A percentile compares a stretch with the other conserved stretches of the same genome.
phyloP scores from a whole-genome alignment of 1,140 invertebrate genomes.

The Cydia strobilella region DNA sequence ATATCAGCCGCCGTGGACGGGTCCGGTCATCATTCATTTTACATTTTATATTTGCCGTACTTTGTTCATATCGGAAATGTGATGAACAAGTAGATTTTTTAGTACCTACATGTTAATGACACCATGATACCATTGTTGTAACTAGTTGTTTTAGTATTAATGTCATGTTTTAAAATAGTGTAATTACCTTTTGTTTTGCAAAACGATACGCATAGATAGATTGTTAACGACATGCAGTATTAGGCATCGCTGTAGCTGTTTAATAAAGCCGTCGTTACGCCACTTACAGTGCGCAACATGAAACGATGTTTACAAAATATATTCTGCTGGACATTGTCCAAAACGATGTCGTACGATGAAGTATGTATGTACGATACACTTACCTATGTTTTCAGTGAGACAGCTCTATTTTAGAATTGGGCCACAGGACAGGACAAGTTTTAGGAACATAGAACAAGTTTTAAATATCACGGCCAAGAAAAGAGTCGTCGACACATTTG shows the following conservation, averaged over 20 bases:
- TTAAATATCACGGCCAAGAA: slow-evolving; percentile 43
- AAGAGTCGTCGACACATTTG: slow-evolving; percentile 40
- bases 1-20: slow-evolving; percentile 66
- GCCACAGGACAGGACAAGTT: slow-evolving; percentile 60
- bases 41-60: slow-evolving; percentile 59
- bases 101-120: slow-evolving; percentile 17
- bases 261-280: slow-evolving; percentile 50
- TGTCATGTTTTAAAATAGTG: slow-evolving; percentile 53
- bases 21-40: slow-evolving; percentile 66
- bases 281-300: slow-evolving; percentile 59
- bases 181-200: slow-evolving; percentile 55
- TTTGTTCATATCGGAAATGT: slow-evolving; percentile 51
- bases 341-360: slow-evolving; percentile 59
- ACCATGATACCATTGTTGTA: slow-evolving; percentile 39
- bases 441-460: slow-evolving; percentile 49
- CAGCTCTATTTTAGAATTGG: slow-evolving; percentile 67
- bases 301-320: slow-evolving; percentile 70
- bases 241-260: slow-evolving; percentile 48
- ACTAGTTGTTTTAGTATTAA: slow-evolving; percentile 48
- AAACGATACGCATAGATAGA: slow-evolving; percentile 43
- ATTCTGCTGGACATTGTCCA: slow-evolving; percentile 69
- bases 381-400: slow-evolving; percentile 62
- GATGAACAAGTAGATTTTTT: slow-evolving; percentile 16
- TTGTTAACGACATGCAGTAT: slow-evolving; percentile 52
- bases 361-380: slow-evolving; percentile 53